Base-by-base conservation (phyloP, 2,113 vertebrate genomes). In the Labrus mixtus region DNA sequence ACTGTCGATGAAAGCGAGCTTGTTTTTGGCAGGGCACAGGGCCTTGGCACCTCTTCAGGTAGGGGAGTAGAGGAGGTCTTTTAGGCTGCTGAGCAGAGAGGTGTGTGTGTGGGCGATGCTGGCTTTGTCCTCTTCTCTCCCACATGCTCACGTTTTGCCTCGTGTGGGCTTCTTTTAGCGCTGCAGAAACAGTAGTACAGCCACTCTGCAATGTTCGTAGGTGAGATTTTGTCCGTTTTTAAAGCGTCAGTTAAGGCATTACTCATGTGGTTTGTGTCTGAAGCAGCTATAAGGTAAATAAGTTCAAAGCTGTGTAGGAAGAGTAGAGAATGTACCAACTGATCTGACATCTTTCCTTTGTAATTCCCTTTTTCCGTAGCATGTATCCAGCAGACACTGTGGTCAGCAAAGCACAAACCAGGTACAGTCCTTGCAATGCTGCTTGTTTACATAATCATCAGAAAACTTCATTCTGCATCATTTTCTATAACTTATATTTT, bases 361-460 rank as follows among this genome's bases (percentile, higher is more conserved):
- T 78, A 79, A 55, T 66, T 78, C 88, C 23, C 72, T 94, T 87
- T 83, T 91, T 88, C 64, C 23, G 6, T 90, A 99, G 98, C 97
- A 99, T 89, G 94, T 97, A 81, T 99, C 97, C 89, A 99, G 97
- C 89, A 95, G 96, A 88, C 97, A 98, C 94, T 98, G 97, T 89
- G 97, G 97, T 80, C 98, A 99, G 89, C 97, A 98, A 92, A 99
- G 95, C 93, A 97, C 96, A 63, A 96, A 96, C 73, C 98, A 98
- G 97, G 98, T 99, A 95, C 89, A 83, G 55, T 50, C 56, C 62
- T 65, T 62, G 75, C 36, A 53, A 53, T 55, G 37, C 50, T 64
- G 9, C 53, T 43, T 74, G 25, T 62, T 61, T 29, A 58, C 7
- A 4, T 43, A 60, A 63, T 63, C 54, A 51, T 46, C 51, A 39